Conservation (phyloP, 2,888 invertebrate species). For the Ochlodes sylvanus region DNA sequence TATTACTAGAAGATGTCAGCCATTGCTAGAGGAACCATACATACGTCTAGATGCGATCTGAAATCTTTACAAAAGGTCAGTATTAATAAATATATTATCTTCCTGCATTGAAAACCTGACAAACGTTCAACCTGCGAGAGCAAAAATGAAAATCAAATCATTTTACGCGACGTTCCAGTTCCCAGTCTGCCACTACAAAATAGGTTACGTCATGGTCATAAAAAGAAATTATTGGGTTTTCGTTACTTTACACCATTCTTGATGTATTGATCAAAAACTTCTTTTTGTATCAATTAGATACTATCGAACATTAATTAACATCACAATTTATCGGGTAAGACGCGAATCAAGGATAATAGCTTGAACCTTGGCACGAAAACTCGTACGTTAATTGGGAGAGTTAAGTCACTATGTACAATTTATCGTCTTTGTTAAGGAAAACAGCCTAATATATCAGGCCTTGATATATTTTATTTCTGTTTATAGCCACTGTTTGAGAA, state of each 20-base stretch:
- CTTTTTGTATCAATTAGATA: constrained; percentile 9
- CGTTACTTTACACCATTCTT: background rate
- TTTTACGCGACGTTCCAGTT: no score
- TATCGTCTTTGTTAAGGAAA: background rate
- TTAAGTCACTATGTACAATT: background rate
- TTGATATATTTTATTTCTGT: constrained; percentile 14
- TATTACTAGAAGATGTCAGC: no score
- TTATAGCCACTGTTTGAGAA: constrained; percentile 6
- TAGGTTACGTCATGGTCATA: no score
- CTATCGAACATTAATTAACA: constrained; percentile 21
- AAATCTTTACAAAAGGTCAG: no score
- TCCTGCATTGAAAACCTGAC: no score
- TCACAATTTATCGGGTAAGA: background rate
- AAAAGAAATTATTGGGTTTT: no score
- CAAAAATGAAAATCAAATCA: no score
- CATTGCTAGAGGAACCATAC: no score
- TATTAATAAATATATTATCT: no score
- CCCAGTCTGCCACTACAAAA: no score
- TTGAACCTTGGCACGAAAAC: constrained; percentile 26
- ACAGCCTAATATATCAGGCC: constrained; percentile 1
- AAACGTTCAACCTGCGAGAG: no score
- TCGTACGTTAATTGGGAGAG: constrained; percentile 13
- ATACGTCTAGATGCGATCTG: no score
- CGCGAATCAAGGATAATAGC: constrained; percentile 19
- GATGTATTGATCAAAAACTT: constrained; percentile 18